Base-by-base conservation (phyloP, 1,140 invertebrate genomes). In the Pemphigus obesinymphae region DNA sequence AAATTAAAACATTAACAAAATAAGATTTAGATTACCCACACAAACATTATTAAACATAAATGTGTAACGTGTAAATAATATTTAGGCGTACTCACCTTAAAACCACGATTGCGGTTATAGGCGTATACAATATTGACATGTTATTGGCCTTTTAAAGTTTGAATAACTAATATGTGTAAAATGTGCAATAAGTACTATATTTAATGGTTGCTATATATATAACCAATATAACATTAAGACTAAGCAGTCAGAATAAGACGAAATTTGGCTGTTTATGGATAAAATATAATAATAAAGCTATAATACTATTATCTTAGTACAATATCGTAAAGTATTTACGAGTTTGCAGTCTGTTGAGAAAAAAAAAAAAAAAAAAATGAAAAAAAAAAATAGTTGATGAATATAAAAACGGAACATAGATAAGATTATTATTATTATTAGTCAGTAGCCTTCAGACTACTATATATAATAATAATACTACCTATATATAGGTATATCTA, bases 121-220 rank as follows among this genome's bases (percentile, higher is more conserved):
- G 68, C 37, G 10, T 68, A 4, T 40, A 40, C 11, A 40, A 17
- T 7, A 11, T 45, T 7, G 8, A 17, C 48, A 43, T 43, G 34
- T 26, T 72, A 48, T 7, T 45, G 23, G 2, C 5, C 11, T 10
- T 43, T 48, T 3, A 48, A 72, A 29, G 26, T 45, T 72, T 48
- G 3, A 72, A 40, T 68, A 68, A 4, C 11, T 43, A 43, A 10
- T 43, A 20, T 66, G 31, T 26, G 13, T 13, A 13, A 72, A 72
- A 43, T 29, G 68, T 72, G 68, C 68, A 72, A 72, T 72, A 72
- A 29, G 43, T 72, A n/a, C n/a, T n/a, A 68, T 40, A 29, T 29
- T 29, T 29, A 26, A 72, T 15, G 68, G 40, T 45, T 45, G 45
- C 2, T 72, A 29, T 45, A 45, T 6, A n/a, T 53, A 29, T 48